A percentile compares a stretch with the other conserved stretches of the same genome.
phyloP scores from a whole-genome alignment of 1,140 invertebrate species.

The Oedothorax gibbosus region DNA sequence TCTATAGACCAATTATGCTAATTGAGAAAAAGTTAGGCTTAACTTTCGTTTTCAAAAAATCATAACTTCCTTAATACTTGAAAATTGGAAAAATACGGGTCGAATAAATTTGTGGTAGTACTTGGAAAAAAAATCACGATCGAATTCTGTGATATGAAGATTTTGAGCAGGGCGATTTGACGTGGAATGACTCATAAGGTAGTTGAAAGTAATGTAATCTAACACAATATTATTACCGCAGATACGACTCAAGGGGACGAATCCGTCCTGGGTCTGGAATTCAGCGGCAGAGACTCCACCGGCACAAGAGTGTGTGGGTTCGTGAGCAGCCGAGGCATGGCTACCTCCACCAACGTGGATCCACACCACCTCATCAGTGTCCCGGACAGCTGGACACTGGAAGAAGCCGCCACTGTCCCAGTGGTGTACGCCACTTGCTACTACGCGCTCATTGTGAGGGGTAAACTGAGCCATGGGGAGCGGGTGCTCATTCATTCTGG shows the following conservation, averaged over 20 bases:
- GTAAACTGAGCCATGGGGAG: slow-evolving; percentile 84
- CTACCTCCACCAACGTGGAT: slow-evolving; percentile 88
- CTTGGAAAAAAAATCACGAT: too few relatives aligned
- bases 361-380: slow-evolving; percentile 89
- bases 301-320: slow-evolving; percentile 93
- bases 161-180: too few relatives aligned
- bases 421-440: slow-evolving; percentile 87
- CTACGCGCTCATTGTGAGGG: slow-evolving; percentile 79
- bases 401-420: slow-evolving; percentile 93
- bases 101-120: too few relatives aligned
- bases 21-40: too few relatives aligned
- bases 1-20: too few relatives aligned
- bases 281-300: slow-evolving; percentile 78
- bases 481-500: slow-evolving; percentile 93
- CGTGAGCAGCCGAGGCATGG: slow-evolving; percentile 86
- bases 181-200: too few relatives aligned
- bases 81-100: too few relatives aligned
- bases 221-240: slow-evolving; percentile 79
- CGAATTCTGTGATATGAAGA: too few relatives aligned
- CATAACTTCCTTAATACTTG: too few relatives aligned
- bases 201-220: too few relatives aligned
- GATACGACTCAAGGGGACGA: slow-evolving; percentile 82
- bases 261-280: slow-evolving; percentile 82
- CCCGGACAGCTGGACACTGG: slow-evolving; percentile 87
- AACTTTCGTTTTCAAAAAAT: too few relatives aligned